A percentile compares a stretch with the other conserved stretches of the same genome.
phyloP scores from a whole-genome alignment of 2,888 invertebrate species.

The Ophonus ardosiacus region DNA sequence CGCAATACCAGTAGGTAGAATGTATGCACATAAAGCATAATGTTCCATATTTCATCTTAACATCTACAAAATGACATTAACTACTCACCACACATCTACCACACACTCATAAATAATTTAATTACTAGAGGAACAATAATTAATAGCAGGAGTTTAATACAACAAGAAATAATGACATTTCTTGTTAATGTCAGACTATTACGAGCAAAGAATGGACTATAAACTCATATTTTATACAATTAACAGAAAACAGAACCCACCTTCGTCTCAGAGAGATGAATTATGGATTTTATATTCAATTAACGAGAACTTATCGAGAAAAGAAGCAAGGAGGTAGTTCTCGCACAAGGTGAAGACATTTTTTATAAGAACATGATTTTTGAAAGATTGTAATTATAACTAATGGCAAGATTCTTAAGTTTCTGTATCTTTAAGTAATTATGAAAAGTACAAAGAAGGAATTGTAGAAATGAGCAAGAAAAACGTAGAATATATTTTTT shows the following conservation, averaged over 20 bases:
- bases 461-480: neutral
- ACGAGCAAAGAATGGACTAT: neutral
- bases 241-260: constrained; percentile 17
- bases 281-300: constrained; percentile 43
- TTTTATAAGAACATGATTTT: constrained; percentile 11
- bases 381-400: neutral
- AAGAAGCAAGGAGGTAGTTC: neutral
- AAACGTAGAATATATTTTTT: neutral
- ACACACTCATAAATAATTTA: constrained; percentile 47
- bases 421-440: neutral
- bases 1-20: neutral
- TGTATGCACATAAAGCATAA: neutral
- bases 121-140: constrained; percentile 36
- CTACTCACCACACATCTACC: constrained; percentile 9
- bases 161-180: constrained; percentile 42
- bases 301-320: constrained; percentile 14
- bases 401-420: constrained; percentile 13
- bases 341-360: constrained; percentile 34
- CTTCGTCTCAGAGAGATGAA: constrained; percentile 12
- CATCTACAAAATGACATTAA: constrained; percentile 10
- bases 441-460: constrained; percentile 19
- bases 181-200: constrained; percentile 29
- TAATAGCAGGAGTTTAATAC: constrained; percentile 16
- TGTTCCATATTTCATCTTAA: constrained; percentile 18
- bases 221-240: constrained; percentile 39